Percentiles rank a stretch among this genome's conserved stretches.
Evolutionary conservation across 2,888 invertebrate genomes (phyloP).

Genomic region (Gari tellinella): DNA sequence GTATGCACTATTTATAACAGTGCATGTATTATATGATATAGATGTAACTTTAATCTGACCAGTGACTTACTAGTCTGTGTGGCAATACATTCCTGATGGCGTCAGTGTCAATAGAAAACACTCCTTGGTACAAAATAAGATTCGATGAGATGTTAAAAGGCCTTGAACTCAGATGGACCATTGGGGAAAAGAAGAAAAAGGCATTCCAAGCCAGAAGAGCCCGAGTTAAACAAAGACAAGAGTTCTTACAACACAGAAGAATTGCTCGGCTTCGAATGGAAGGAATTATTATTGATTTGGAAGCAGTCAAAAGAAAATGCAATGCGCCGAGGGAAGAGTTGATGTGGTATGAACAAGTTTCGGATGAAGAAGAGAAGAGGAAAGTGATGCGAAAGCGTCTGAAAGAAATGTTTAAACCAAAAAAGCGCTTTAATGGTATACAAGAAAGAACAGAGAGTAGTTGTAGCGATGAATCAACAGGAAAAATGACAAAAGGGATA

Average conservation of each 20-base stretch:
- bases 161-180: not conserved
- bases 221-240: slow-evolving; percentile 17
- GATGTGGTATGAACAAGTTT: not conserved
- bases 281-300: slow-evolving; percentile 23
- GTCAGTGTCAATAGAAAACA: no score
- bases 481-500: not conserved
- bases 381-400: slow-evolving; percentile 1
- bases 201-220: not conserved
- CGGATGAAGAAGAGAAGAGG: slow-evolving; percentile 9
- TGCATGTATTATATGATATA: no score
- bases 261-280: slow-evolving; percentile 23
- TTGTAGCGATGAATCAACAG: not conserved
- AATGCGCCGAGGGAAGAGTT: not conserved
- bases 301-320: slow-evolving; percentile 4
- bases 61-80: no score
- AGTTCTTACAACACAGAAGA: slow-evolving; percentile 20
- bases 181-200: not conserved
- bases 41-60: no score
- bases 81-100: not conserved
- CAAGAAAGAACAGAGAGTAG: not conserved
- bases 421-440: not conserved
- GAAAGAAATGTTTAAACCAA: slow-evolving; percentile 4
- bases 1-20: no score
- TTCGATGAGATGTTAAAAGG: no score
- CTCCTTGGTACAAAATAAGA: no score